A percentile compares a stretch with the other conserved stretches of the same genome.
Evolutionary conservation across 1,140 invertebrate species (phyloP).

Genomic region (Lucilia cuprina): DNA sequence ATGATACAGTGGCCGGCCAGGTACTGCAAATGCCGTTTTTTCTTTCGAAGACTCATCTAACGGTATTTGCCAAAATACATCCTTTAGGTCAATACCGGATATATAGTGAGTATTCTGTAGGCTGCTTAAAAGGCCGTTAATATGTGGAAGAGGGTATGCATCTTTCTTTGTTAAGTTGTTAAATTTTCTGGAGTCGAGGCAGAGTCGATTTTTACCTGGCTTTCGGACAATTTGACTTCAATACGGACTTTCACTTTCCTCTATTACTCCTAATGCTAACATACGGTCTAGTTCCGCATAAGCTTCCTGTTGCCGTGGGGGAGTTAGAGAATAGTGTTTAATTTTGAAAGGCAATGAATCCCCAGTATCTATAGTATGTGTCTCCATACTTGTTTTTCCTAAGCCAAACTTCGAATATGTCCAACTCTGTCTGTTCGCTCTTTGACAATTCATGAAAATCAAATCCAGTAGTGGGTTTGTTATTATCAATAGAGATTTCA

Average conservation of each 20-base stretch:
- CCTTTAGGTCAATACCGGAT: constrained; percentile 35
- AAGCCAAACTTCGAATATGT: constrained; percentile 42
- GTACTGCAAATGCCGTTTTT: no score
- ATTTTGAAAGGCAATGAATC: constrained; percentile 47
- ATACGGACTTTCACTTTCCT: constrained; percentile 46
- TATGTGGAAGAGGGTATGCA: constrained; percentile 50
- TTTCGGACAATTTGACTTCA: constrained; percentile 47
- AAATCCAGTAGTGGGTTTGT: no score
- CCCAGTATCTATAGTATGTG: constrained; percentile 50
- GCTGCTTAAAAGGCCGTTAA: constrained; percentile 41
- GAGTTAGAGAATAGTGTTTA: constrained; percentile 46
- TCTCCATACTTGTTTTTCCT: constrained; percentile 43
- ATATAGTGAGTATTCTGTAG: constrained; percentile 43
- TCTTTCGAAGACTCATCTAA: no score
- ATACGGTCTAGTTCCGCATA: constrained; percentile 46
- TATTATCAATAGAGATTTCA: background rate
- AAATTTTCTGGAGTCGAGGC: constrained; percentile 50
- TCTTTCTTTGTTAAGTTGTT: constrained; percentile 50
- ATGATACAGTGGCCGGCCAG: no score
- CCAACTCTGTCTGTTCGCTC: background rate
- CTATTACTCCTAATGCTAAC: constrained; percentile 44
- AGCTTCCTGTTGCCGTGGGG: constrained; percentile 38
- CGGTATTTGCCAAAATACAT: constrained; percentile 57
- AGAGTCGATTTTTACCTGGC: constrained; percentile 44
- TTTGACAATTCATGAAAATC: background rate